Percentiles rank a stretch among this genome's conserved stretches.
phyloP scores from a whole-genome alignment of 2,113 vertebrate species.

The Pedionomus torquatus region DNA sequence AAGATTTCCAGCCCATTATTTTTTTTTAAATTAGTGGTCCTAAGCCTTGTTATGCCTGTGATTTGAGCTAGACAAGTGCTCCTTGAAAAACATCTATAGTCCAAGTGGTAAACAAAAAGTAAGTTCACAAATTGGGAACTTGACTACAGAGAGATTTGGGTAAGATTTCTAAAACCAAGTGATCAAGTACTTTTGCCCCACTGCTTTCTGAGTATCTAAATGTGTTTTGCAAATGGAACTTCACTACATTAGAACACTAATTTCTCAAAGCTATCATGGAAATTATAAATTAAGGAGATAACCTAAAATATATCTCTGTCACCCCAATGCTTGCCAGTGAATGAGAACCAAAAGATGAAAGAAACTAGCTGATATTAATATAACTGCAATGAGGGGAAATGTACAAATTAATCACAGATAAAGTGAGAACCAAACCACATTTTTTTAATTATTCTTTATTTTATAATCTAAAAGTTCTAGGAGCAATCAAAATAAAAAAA shows the following conservation, averaged over 20 bases:
- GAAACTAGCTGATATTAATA: background rate
- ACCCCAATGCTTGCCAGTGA: background rate
- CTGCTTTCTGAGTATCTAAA: background rate
- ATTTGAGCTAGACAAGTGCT: background rate
- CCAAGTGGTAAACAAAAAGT: background rate
- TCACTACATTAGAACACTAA: background rate
- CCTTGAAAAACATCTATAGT: background rate
- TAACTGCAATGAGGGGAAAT: background rate
- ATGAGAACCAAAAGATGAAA: background rate
- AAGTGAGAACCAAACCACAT: background rate
- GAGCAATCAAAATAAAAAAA: background rate
- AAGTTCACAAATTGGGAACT: background rate
- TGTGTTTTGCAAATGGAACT: background rate
- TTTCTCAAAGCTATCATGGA: background rate
- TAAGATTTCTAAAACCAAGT: background rate
- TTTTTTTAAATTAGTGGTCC: background rate
- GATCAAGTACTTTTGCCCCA: background rate
- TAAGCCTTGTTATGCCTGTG: fast-evolving
- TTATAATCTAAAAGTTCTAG: background rate
- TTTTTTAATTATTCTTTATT: background rate
- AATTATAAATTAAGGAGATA: background rate
- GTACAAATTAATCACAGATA: background rate
- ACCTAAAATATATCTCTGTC: background rate
- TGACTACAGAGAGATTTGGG: background rate
- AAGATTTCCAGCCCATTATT: background rate